phyloP scores from a whole-genome alignment of 1,140 invertebrate species.

The Lasioglossum baleicum region DNA sequence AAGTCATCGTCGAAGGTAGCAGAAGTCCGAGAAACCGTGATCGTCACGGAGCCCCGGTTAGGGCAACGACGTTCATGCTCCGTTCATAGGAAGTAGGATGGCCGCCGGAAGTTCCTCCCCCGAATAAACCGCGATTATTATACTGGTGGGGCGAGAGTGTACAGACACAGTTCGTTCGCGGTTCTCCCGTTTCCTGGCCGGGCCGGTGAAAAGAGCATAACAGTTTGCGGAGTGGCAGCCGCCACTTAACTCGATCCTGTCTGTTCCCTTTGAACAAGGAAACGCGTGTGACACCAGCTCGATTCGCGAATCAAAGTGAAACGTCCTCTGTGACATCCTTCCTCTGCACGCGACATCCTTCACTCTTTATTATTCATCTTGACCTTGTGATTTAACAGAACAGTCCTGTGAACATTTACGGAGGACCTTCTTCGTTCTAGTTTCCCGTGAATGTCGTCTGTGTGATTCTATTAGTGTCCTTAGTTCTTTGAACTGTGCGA shows the following conservation, averaged over 20 bases:
- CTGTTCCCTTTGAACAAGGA: constrained; percentile 9
- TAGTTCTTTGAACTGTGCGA: no score
- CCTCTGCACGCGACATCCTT: no score
- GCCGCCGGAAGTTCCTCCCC: constrained; percentile 70
- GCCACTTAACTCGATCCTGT: constrained; percentile 45
- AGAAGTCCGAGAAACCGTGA: not conserved
- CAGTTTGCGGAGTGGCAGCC: constrained; percentile 58
- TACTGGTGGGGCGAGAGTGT: constrained; percentile 30
- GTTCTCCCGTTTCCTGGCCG: constrained; percentile 47
- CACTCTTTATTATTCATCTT: no score
- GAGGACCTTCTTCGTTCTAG: no score
- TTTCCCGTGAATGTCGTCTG: no score
- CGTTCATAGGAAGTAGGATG: constrained; percentile 71
- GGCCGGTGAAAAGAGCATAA: constrained; percentile 52
- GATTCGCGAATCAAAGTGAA: constrained; percentile 26
- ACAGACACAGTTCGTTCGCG: constrained; percentile 33
- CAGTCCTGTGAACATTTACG: no score
- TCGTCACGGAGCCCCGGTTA: constrained; percentile 55
- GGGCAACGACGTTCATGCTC: constrained; percentile 48
- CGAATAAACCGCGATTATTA: constrained; percentile 35
- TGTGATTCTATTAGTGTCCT: no score
- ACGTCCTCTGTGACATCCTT: not conserved
- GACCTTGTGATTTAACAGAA: no score
- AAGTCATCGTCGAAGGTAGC: no score
- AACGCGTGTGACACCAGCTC: constrained; percentile 18